phyloP scores from a whole-genome alignment of 2,113 vertebrate species.

The Psittacula cyanocephala region DNA sequence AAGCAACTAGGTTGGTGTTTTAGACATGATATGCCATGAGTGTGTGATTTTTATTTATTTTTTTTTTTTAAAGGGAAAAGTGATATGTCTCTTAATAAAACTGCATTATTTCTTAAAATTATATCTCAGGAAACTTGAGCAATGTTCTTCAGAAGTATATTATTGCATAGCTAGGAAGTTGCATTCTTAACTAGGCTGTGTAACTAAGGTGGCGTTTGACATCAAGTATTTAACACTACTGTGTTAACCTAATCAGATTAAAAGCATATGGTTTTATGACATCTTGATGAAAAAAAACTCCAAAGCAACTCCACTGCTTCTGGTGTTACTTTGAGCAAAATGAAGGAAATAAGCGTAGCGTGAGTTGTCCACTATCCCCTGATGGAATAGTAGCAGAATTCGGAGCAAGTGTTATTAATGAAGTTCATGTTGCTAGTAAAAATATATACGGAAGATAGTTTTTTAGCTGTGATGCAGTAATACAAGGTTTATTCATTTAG shows the following conservation, averaged over 20 bases:
- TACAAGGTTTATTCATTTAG: neutral
- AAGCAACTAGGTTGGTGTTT: neutral
- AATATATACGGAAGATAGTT: neutral
- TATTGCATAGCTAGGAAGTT: neutral
- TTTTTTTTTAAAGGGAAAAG: neutral
- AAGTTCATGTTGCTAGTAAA: neutral
- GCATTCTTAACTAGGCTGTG: neutral
- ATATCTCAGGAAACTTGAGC: neutral
- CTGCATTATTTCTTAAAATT: neutral
- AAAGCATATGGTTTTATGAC: neutral
- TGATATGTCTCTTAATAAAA: neutral
- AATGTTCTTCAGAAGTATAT: neutral
- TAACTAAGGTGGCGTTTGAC: neutral
- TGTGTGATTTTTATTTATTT: fast-evolving
- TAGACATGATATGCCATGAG: neutral
- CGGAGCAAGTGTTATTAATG: neutral
- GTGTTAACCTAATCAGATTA: neutral
- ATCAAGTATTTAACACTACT: neutral
- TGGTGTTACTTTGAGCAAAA: neutral
- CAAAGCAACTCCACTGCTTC: neutral
- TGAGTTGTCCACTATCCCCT: neutral
- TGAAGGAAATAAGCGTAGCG: fast-evolving
- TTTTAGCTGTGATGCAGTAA: neutral
- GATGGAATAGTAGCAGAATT: neutral
- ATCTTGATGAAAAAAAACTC: neutral